These are phyloP conservation scores for Chrysochloris asiatica DNA, from an alignment of 2,113 vertebrate species.

Conservation along the genomic window DNA sequence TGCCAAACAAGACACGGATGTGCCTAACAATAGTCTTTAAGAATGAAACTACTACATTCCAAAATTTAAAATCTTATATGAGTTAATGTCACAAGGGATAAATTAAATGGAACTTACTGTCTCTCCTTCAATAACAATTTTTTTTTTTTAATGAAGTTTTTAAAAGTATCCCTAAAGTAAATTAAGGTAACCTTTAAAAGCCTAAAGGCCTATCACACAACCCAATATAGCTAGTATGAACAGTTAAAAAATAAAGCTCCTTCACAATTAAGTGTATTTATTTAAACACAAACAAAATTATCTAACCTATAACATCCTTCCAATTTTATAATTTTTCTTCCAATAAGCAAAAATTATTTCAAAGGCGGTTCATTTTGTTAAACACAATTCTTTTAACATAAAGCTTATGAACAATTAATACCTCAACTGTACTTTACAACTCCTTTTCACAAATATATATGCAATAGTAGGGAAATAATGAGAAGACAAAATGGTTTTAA, in stretches of 20 bases:
- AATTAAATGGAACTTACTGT: neutral
- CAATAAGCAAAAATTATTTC: slow-evolving; percentile 2
- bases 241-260: neutral
- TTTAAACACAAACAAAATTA: slow-evolving; percentile 52
- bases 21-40: neutral
- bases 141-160: no score
- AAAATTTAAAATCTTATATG: slow-evolving; percentile 12
- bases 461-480: neutral
- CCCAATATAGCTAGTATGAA: neutral
- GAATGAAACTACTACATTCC: neutral
- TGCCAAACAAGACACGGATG: neutral
- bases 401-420: neutral
- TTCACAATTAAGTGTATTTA: neutral
- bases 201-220: neutral
- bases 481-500: neutral
- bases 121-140: neutral
- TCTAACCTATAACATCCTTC: neutral
- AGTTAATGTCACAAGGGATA: neutral
- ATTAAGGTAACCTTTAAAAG: slow-evolving; percentile 26
- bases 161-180: slow-evolving; percentile 22
- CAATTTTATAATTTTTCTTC: slow-evolving; percentile 34
- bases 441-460: neutral
- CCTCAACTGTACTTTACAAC: neutral
- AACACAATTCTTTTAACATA: slow-evolving; percentile 5
- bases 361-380: slow-evolving; percentile 33